These are phyloP conservation scores for Rhingia rostrata DNA, from an alignment of 2,888 invertebrate species.

Conservation along the genomic window DNA sequence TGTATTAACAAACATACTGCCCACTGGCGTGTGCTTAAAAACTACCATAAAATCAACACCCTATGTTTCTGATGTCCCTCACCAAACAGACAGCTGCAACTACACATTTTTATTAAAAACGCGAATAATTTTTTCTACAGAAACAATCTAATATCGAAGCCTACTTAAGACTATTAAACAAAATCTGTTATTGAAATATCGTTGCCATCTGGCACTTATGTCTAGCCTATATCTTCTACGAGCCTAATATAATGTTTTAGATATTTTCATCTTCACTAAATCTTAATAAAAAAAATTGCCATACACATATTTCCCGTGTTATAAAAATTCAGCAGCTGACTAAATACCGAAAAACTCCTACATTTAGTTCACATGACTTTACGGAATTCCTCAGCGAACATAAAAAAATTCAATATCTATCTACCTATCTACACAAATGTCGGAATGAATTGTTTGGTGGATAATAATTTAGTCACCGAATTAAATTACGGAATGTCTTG, in stretches of 20 bases:
- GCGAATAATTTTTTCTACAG: not conserved
- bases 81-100: too few species aligned
- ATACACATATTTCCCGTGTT: constrained; percentile 21
- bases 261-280: not conserved
- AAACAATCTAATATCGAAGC: not conserved
- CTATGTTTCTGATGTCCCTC: too few species aligned
- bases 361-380: constrained; percentile 4
- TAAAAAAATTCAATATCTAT: not conserved
- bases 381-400: constrained; percentile 3
- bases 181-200: constrained; percentile 42
- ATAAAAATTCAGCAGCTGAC: constrained; percentile 27
- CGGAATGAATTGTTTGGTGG: not conserved
- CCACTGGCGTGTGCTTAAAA: too few species aligned
- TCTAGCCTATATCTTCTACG: constrained; percentile 15
- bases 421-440: not conserved
- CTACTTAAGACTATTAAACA: not conserved
- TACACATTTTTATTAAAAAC: too few species aligned
- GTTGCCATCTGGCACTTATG: constrained; percentile 47
- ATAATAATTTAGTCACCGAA: not conserved
- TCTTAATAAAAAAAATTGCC: constrained; percentile 20
- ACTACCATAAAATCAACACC: too few species aligned
- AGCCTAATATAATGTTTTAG: constrained; percentile 1
- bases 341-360: constrained; percentile 28
- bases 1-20: too few species aligned
- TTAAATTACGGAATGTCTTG: not conserved